phyloP scores from a whole-genome alignment of 2,113 vertebrate species.

The Ondatra zibethicus region DNA sequence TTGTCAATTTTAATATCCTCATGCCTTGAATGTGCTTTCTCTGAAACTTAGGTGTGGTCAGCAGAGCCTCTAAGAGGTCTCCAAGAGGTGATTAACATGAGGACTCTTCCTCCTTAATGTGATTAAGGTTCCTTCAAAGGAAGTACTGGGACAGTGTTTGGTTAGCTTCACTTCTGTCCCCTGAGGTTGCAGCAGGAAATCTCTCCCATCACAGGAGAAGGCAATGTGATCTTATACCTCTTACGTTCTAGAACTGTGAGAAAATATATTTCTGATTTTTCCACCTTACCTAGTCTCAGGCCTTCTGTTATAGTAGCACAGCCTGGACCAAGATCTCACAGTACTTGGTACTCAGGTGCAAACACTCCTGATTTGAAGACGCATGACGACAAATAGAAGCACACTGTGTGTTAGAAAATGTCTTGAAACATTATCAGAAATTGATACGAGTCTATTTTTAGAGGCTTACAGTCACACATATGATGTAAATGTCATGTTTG shows the following conservation, averaged over 20 bases:
- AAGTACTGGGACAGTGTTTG: background rate
- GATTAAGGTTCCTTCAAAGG: background rate
- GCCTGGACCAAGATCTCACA: background rate
- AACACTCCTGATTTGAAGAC: slow-evolving; percentile 1
- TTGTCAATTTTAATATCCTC: background rate
- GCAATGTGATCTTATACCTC: background rate
- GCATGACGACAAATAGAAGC: slow-evolving; percentile 16
- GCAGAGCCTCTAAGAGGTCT: background rate
- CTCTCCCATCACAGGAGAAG: background rate
- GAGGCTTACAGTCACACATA: background rate
- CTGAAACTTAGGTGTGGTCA: background rate
- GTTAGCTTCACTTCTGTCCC: background rate
- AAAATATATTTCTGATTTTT: background rate
- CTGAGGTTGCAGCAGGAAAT: background rate
- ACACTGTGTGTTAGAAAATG: background rate
- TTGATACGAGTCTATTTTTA: background rate
- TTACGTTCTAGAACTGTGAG: background rate
- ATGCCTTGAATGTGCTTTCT: background rate
- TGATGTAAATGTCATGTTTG: background rate
- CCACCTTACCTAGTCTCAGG: background rate
- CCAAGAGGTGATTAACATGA: background rate
- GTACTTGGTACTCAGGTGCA: background rate
- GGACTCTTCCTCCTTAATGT: background rate
- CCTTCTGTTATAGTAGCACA: background rate
- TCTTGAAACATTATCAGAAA: slow-evolving; percentile 11